Base-by-base conservation (phyloP, 2,797 vertebrate genomes). In the Xiphorhynchus erythropygius region DNA sequence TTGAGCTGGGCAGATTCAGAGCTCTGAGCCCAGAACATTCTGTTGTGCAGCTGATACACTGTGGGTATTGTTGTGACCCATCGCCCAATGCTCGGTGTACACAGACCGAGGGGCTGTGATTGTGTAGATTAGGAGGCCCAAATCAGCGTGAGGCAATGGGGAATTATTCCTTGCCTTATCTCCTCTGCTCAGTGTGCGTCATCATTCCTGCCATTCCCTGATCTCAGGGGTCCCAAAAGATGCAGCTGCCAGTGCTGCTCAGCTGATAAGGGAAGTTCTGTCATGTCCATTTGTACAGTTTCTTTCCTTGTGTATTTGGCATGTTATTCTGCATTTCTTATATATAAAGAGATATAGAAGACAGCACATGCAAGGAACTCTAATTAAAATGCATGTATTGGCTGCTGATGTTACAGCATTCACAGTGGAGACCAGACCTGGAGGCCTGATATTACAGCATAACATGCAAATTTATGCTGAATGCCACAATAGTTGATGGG, bases 91-190 rank as follows among this genome's bases (percentile, higher is more conserved):
- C 68, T 53, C 6, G 0, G n/a, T 1, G 3, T 71, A 91, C 96
- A 93, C 60, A 17, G 39, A 25, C 46, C n/a, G 7, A 52, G 96
- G 96, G 97, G 89, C 93, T 94, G 76, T 4, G 95, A 96, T 96
- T 57, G 55, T 98, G 97, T 97, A 60, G 97, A 97, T 97, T 97
- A 97, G 94, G 71, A 84, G 84, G 87, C 74, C 87, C 71, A 79
- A 64, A 97, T 81, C 88, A 81, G 87, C 55, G 80, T 76, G 94
- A 94, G 55, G 87, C 96, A 93, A 35, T 3, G 30, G 96, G 93
- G 97, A 90, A 85, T 95, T 89, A 81, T 84, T 94, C 90, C 89
- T 57, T 32, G 33, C 89, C 95, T 96, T 98, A 98, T 98, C 98
- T 96, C 64, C 8, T 41, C 56, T 49, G 6, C 77, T 71, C 95